These are phyloP conservation scores for Lepidonotus clava DNA, from an alignment of 2,888 invertebrate genomes.

Conservation along the genomic window DNA sequence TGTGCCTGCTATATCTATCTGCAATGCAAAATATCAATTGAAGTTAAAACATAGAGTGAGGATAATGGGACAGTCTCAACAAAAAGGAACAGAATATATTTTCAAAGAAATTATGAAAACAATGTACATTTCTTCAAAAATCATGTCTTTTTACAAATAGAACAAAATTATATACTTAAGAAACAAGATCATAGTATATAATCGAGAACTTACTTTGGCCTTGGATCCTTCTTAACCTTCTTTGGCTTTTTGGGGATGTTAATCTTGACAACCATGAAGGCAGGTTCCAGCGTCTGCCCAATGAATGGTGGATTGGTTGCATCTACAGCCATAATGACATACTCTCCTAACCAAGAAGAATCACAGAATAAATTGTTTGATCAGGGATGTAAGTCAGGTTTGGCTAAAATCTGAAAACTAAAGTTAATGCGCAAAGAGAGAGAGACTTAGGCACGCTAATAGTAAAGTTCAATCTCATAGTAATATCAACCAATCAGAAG, in stretches of 20 bases:
- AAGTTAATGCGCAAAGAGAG: no score
- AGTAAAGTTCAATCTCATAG: no score
- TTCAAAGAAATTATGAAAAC: background rate
- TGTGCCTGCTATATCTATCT: no score
- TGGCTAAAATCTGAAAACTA: no score
- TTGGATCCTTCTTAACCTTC: slow-evolving; percentile 55
- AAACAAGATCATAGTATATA: background rate
- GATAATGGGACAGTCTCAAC: no score
- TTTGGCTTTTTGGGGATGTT: slow-evolving; percentile 45
- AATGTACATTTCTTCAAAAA: background rate
- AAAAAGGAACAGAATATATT: no score
- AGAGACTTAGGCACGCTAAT: no score
- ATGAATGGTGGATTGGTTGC: slow-evolving; percentile 77
- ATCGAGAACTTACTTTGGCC: slow-evolving; percentile 68
- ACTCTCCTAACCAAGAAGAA: slow-evolving; percentile 74
- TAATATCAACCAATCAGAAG: no score
- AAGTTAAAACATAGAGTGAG: no score
- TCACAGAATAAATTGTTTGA: no score
- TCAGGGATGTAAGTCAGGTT: no score
- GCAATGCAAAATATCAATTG: no score
- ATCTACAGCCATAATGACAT: slow-evolving; percentile 77
- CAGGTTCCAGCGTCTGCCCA: slow-evolving; percentile 71
- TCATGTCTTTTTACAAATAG: background rate
- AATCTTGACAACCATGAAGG: slow-evolving; percentile 69
- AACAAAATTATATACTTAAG: background rate